Percentiles rank a stretch among this genome's conserved stretches.
Conservation (phyloP, 1,140 invertebrate genomes). For the Drosophila repleta region DNA sequence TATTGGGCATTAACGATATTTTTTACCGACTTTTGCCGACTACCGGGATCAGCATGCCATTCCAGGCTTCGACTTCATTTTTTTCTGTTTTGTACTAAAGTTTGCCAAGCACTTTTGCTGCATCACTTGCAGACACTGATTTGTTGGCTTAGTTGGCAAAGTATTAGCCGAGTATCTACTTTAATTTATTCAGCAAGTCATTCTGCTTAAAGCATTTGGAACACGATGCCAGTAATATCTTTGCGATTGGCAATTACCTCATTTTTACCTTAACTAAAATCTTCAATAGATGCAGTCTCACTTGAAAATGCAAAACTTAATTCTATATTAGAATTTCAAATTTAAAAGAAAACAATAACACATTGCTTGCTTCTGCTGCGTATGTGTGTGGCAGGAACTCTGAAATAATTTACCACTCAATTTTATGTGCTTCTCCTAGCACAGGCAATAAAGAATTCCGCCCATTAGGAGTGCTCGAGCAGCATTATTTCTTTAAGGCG, state of each 20-base stretch:
- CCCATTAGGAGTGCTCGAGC: background rate
- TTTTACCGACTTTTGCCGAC: conserved; percentile 9
- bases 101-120: conserved; percentile 58
- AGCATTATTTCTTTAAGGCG: conserved; percentile 8
- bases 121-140: conserved; percentile 21
- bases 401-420: background rate
- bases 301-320: too few species aligned
- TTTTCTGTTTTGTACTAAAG: conserved; percentile 31
- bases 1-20: conserved; percentile 59
- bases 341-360: too few species aligned
- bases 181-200: conserved; percentile 20
- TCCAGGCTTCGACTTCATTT: conserved; percentile 46
- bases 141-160: conserved; percentile 7
- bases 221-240: background rate
- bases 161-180: background rate
- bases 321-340: too few species aligned
- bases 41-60: background rate
- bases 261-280: too few species aligned
- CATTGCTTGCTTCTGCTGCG: too few species aligned
- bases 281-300: too few species aligned
- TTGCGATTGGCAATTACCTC: too few species aligned
- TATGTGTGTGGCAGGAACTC: background rate
- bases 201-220: background rate
- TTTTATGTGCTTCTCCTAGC: conserved; percentile 3
- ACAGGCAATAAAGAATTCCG: conserved; percentile 3